Evolutionary conservation across 2,888 invertebrate species (phyloP).

Genomic region (Hydroisotoma schaefferi): DNA sequence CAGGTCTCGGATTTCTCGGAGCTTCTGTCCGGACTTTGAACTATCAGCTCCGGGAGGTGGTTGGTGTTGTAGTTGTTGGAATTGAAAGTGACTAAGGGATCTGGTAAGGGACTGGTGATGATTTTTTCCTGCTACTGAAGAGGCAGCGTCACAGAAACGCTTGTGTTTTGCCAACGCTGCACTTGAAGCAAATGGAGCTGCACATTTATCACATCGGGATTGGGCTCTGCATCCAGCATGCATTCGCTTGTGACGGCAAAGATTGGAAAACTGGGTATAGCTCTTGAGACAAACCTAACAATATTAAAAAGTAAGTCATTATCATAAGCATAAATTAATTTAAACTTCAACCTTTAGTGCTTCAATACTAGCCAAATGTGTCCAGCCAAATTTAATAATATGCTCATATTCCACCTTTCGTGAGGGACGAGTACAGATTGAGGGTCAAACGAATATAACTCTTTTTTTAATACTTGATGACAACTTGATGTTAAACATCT

Average conservation of each 20-base stretch:
- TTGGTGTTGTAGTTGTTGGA: slow-evolving; percentile 10
- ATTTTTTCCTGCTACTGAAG: slow-evolving; percentile 34
- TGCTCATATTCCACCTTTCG: too few relatives aligned
- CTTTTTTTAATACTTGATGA: too few relatives aligned
- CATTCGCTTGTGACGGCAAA: slow-evolving; percentile 99
- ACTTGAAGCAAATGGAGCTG: slow-evolving; percentile 85
- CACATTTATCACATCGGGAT: slow-evolving; percentile 91
- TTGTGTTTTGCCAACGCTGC: slow-evolving; percentile 93
- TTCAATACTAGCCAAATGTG: too few relatives aligned
- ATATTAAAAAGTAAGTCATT: background rate
- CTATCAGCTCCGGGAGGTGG: background rate
- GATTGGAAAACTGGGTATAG: slow-evolving; percentile 98
- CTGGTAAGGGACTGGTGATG: slow-evolving; percentile 5
- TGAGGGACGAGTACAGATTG: too few relatives aligned
- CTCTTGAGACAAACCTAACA: slow-evolving; percentile 86
- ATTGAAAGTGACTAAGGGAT: slow-evolving; percentile 15
- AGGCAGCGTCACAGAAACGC: slow-evolving; percentile 82
- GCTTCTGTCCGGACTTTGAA: slow-evolving; percentile 4
- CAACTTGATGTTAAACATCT: too few relatives aligned
- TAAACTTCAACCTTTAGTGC: too few relatives aligned
- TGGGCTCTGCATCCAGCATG: slow-evolving; percentile 92
- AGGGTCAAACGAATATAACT: too few relatives aligned
- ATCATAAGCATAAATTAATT: too few relatives aligned
- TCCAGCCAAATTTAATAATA: too few relatives aligned
- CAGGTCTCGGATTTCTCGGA: background rate